Conservation (phyloP, 2,113 vertebrate species). For the Xyrauchen texanus region DNA sequence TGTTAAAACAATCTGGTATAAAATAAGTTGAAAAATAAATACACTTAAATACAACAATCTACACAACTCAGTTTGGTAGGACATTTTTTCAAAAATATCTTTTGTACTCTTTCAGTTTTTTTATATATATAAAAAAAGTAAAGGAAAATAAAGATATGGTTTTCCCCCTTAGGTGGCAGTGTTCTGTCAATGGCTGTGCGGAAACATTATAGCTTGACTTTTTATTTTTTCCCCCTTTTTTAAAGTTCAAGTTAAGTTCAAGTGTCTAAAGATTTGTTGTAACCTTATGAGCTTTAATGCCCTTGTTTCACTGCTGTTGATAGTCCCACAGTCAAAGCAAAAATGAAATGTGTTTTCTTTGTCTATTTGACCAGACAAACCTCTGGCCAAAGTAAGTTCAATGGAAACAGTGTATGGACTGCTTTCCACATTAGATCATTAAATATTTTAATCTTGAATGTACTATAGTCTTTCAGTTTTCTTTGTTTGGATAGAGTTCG, state of each 20-base stretch:
- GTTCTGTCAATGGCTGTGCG: conserved; percentile 63
- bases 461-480: neutral
- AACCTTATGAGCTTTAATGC: neutral
- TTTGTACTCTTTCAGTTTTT: conserved; percentile 30
- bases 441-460: neutral
- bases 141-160: conserved; percentile 49
- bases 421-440: conserved; percentile 15
- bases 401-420: conserved; percentile 36
- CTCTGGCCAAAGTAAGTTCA: conserved; percentile 1
- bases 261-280: neutral
- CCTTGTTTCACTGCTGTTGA: conserved; percentile 32
- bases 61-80: conserved; percentile 64
- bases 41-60: conserved; percentile 64
- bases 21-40: conserved; percentile 57
- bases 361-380: neutral
- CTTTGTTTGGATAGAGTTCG: neutral
- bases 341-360: conserved; percentile 23
- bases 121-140: conserved; percentile 32
- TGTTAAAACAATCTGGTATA: conserved; percentile 60
- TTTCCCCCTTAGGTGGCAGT: conserved; percentile 66
- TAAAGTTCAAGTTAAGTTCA: conserved; percentile 14
- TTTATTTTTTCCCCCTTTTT: conserved; percentile 30
- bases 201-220: conserved; percentile 14
- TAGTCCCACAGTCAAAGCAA: conserved; percentile 27
- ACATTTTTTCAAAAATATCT: conserved; percentile 71